Base-by-base conservation (phyloP, 2,113 vertebrate species). In the Onychostruthus taczanowskii region DNA sequence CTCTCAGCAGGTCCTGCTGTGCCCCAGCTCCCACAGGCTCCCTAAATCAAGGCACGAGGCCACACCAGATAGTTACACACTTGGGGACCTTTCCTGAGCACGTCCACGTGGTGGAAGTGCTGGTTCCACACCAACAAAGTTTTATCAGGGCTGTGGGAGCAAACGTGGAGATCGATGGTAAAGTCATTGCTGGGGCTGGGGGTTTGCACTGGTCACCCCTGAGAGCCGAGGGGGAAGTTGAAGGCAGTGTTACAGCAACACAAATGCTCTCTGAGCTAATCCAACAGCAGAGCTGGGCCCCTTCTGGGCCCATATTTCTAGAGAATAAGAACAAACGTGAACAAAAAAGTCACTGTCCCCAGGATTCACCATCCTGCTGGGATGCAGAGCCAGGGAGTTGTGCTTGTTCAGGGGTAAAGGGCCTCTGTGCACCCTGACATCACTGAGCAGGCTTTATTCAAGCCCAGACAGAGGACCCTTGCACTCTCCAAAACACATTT, bases 111-210 rank as follows among this genome's bases (percentile, higher is more conserved):
- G 8, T 23, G 31, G 39, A 39, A 92, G 11, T 50, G 13, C 21
- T 78, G 75, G 11, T 10, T 41, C 21, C 4, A 1, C 26, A 2
- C 43, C 35, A 53, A 7, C 1, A 1, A 37, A 62, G 19, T 50
- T 86, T 50, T 28, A 13, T 17, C 63, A 43, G 82, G 15, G 23
- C 43, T 47, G 18, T 18, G 37, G 66, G 30, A 93, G 3, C 52
- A 67, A 55, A 77, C 0, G 0, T 6, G n/a, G 55, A 62, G 19
- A n/a, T 87, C 0, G 0, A 68, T 16, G 41, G 76, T n/a, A 73
- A 82, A 87, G 62, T 17, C 59, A 70, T 78, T 43, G 35, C 2
- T 58, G 77, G 31, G n/a, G 17, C 7, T 26, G 46, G 17, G 31
- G 47, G n/a, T 39, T 55, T 91, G 67, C 28, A 56, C 23, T 8